Percentiles rank a stretch among this genome's conserved stretches.
Conservation (phyloP, 2,797 vertebrate species). For the Typhlichthys subterraneus region DNA sequence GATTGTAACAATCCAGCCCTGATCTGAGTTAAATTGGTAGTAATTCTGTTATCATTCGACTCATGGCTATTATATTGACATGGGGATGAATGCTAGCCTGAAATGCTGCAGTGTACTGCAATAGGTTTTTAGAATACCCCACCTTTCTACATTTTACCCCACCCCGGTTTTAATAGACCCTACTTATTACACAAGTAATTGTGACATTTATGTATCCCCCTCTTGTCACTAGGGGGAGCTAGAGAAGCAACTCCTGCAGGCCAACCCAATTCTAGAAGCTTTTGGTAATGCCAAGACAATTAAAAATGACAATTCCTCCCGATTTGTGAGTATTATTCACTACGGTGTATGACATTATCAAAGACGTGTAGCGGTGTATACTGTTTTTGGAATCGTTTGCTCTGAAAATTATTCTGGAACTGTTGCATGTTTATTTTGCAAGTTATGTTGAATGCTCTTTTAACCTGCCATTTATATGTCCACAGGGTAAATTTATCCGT, state of each 20-base stretch:
- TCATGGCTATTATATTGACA: too few relatives aligned
- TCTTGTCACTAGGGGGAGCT: slow-evolving; percentile 90
- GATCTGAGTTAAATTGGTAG: too few relatives aligned
- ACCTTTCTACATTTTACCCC: not conserved
- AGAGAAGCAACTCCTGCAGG: slow-evolving; percentile 97
- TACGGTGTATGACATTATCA: too few relatives aligned
- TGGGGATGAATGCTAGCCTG: too few relatives aligned
- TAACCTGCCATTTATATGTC: not conserved
- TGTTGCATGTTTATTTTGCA: not conserved
- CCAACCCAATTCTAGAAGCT: slow-evolving; percentile 96
- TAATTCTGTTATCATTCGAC: too few relatives aligned
- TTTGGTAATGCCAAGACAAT: slow-evolving; percentile 98
- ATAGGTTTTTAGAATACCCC: not conserved
- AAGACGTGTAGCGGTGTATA: too few relatives aligned
- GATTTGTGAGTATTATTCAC: slow-evolving; percentile 86
- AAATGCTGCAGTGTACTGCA: not conserved
- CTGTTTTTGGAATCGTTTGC: too few relatives aligned
- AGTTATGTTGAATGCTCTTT: not conserved
- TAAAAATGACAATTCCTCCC: slow-evolving; percentile 97
- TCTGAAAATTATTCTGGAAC: not conserved
- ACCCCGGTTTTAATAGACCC: not conserved
- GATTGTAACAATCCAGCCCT: too few relatives aligned
- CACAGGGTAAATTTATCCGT: slow-evolving; percentile 96
- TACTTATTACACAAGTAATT: not conserved
- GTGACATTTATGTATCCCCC: slow-evolving; percentile 31